These are phyloP conservation scores for Enteromius fasciolatus DNA, from an alignment of 2,797 vertebrate genomes.

Conservation along the genomic window DNA sequence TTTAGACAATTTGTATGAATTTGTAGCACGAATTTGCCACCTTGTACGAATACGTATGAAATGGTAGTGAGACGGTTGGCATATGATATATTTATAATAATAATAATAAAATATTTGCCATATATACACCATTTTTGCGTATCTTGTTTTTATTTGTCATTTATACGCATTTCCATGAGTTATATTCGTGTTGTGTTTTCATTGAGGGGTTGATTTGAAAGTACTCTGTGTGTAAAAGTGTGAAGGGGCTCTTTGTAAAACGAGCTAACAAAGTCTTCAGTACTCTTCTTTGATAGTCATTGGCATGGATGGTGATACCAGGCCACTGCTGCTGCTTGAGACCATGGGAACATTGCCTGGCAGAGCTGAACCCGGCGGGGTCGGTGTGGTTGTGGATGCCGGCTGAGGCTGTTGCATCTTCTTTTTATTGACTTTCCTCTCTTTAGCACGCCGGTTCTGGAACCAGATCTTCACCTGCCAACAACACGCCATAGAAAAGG, in stretches of 20 bases:
- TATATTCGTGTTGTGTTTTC: neutral
- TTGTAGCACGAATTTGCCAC: too few relatives aligned
- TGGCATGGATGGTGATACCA: slow-evolving; percentile 83
- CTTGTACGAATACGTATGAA: too few relatives aligned
- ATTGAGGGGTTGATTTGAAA: slow-evolving; percentile 15
- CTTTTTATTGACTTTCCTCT: slow-evolving; percentile 97
- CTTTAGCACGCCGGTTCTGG: slow-evolving; percentile 95
- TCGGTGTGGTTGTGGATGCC: slow-evolving; percentile 83
- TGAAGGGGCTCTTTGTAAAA: slow-evolving; percentile 21
- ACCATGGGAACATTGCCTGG: slow-evolving; percentile 80
- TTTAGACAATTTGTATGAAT: too few relatives aligned
- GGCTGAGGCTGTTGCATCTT: slow-evolving; percentile 91
- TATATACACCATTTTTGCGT: too few relatives aligned
- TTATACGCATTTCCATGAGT: neutral
- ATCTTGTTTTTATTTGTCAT: too few relatives aligned
- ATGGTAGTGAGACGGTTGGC: too few relatives aligned
- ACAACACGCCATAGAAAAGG: neutral
- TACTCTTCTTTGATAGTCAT: slow-evolving; percentile 94
- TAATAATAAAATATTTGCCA: too few relatives aligned
- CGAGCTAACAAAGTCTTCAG: slow-evolving; percentile 66
- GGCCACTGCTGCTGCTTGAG: slow-evolving; percentile 79
- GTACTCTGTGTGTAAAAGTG: slow-evolving; percentile 5
- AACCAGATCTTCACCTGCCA: slow-evolving; percentile 98
- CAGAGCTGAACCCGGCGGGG: slow-evolving; percentile 75
- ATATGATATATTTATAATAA: too few relatives aligned